Conservation (phyloP, 1,140 invertebrate genomes). For the Rhopalosiphum maidis region DNA sequence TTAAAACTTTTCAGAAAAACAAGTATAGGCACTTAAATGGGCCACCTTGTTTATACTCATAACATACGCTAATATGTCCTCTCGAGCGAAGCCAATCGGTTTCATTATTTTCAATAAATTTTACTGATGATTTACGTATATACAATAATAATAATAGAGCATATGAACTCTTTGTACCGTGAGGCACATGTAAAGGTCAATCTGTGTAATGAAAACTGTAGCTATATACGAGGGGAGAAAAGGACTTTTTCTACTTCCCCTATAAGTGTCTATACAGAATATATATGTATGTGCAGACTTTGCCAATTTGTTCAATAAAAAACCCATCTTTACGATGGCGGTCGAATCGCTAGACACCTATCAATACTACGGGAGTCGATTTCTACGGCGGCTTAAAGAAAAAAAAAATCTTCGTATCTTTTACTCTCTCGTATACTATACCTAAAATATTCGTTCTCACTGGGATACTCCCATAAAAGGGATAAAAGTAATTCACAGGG, state of each 20-base stretch:
- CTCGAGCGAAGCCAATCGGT: not conserved
- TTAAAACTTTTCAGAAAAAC: not conserved
- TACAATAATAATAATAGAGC: not conserved
- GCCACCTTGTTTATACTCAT: not conserved
- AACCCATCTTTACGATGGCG: not conserved
- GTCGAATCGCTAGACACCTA: not conserved
- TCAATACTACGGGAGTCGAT: not conserved
- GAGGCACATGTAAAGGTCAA: slow-evolving; percentile 12
- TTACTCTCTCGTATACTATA: not conserved
- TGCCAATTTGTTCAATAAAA: slow-evolving; percentile 31
- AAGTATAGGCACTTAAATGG: not conserved
- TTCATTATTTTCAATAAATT: not conserved
- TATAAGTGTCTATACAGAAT: not conserved
- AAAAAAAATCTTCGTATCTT: not conserved
- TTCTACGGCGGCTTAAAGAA: not conserved
- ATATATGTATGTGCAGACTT: not conserved
- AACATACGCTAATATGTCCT: not conserved
- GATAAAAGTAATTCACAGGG: not conserved
- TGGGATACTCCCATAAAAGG: not conserved
- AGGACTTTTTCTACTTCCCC: not conserved
- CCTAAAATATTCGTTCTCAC: not conserved
- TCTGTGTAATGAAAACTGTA: not conserved
- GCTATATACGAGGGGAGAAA: not conserved
- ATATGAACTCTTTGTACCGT: not conserved
- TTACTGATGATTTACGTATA: not conserved